phyloP scores from a whole-genome alignment of 2,888 invertebrate species.

The Epinotia bilunana region DNA sequence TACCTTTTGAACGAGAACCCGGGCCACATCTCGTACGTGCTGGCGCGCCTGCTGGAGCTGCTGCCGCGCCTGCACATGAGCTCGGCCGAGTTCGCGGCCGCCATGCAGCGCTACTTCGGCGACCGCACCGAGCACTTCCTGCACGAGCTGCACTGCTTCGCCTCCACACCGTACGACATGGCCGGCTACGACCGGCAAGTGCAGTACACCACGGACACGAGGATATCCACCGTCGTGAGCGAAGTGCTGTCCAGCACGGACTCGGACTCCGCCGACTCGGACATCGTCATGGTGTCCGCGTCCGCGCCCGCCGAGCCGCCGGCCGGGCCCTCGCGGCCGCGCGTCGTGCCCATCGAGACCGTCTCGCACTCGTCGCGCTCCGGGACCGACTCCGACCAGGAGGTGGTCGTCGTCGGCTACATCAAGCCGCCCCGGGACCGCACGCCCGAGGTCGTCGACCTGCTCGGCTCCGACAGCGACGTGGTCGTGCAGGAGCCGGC shows the following conservation, averaged over 20 bases:
- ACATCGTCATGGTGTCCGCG: slow-evolving; percentile 71
- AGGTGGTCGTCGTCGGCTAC: slow-evolving; percentile 86
- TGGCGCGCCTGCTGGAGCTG: slow-evolving; percentile 88
- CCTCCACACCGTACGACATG: slow-evolving; percentile 94
- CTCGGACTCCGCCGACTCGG: slow-evolving; percentile 69
- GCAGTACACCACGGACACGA: slow-evolving; percentile 85
- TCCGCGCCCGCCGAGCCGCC: slow-evolving; percentile 60
- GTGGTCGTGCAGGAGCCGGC: slow-evolving; percentile 70
- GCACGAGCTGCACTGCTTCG: slow-evolving; percentile 94
- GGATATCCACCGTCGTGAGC: slow-evolving; percentile 83
- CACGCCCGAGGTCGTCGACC: slow-evolving; percentile 86
- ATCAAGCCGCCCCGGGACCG: slow-evolving; percentile 87
- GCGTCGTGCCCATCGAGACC: slow-evolving; percentile 77
- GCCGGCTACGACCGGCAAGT: slow-evolving; percentile 90
- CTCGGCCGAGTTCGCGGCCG: slow-evolving; percentile 88
- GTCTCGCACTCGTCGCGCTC: slow-evolving; percentile 78
- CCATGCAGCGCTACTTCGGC: slow-evolving; percentile 88
- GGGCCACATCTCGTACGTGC: slow-evolving; percentile 87
- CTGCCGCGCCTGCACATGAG: slow-evolving; percentile 87
- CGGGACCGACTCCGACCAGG: slow-evolving; percentile 79
- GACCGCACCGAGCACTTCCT: slow-evolving; percentile 92
- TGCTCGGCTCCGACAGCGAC: slow-evolving; percentile 84
- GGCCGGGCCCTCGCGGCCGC: slow-evolving; percentile 52
- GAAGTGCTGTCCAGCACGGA: slow-evolving; percentile 80
- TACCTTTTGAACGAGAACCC: slow-evolving; percentile 88